Percentiles rank a stretch among this genome's conserved stretches.
These are phyloP conservation scores for Zaprionus bogoriensis DNA, from an alignment of 2,888 invertebrate species.

Conservation along the genomic window DNA sequence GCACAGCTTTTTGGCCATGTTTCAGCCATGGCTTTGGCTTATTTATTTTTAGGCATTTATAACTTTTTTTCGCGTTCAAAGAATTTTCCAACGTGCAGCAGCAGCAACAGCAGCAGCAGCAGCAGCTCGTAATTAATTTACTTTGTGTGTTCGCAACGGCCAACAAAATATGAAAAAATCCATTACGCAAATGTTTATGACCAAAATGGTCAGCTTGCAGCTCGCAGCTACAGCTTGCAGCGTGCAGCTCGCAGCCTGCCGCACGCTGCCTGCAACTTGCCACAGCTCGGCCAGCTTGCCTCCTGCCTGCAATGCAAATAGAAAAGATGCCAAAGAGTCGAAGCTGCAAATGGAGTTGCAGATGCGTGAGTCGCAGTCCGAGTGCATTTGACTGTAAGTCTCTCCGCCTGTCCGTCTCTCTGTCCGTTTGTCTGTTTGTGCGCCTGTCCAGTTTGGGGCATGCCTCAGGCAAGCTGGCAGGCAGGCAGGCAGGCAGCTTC, in stretches of 20 bases:
- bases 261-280: not conserved
- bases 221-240: conserved; percentile 5
- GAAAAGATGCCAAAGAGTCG: conserved; percentile 71
- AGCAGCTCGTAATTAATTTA: conserved; percentile 74
- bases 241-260: not conserved
- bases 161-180: conserved; percentile 77
- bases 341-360: conserved; percentile 59
- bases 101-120: conserved; percentile 7
- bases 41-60: conserved; percentile 73
- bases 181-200: conserved; percentile 79
- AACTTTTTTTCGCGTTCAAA: conserved; percentile 42
- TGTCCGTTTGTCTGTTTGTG: conserved; percentile 35
- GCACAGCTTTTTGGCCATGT: conserved; percentile 47
- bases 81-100: conserved; percentile 61
- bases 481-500: not conserved
- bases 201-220: conserved; percentile 71
- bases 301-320: conserved; percentile 64
- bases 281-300: not conserved
- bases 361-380: conserved; percentile 60
- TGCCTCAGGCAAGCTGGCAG: conserved; percentile 20
- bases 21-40: conserved; percentile 57
- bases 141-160: conserved; percentile 73
- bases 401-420: conserved; percentile 1
- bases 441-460: conserved; percentile 35
- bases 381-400: conserved; percentile 63